These are phyloP conservation scores for Panurus biarmicus DNA, from an alignment of 2,113 vertebrate genomes.

Conservation along the genomic window DNA sequence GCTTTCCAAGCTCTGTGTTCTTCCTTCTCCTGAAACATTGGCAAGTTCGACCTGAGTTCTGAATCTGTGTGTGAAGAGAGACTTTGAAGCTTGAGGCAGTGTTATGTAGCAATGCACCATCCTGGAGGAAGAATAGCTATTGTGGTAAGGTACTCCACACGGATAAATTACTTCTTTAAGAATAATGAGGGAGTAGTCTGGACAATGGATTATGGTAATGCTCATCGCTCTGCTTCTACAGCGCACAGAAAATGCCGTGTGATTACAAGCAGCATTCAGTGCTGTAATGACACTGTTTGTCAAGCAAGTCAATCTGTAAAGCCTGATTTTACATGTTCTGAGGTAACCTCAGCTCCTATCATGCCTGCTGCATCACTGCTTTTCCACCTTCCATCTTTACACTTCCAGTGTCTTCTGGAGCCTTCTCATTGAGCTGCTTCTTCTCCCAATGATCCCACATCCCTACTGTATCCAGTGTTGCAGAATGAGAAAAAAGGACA, in stretches of 20 bases:
- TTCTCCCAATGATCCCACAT: background rate
- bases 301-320: background rate
- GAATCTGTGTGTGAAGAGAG: background rate
- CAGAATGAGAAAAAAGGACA: background rate
- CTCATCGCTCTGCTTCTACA: background rate
- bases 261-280: background rate
- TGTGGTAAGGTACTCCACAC: background rate
- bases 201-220: background rate
- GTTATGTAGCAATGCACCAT: background rate
- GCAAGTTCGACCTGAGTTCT: background rate
- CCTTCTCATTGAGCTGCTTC: background rate
- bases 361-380: background rate
- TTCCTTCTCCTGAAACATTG: background rate
- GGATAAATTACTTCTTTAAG: background rate
- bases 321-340: background rate
- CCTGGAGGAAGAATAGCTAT: background rate
- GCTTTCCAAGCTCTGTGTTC: background rate
- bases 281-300: background rate
- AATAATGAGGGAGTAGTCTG: background rate
- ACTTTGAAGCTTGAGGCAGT: background rate
- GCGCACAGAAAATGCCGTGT: background rate
- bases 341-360: background rate
- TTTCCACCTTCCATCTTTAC: background rate
- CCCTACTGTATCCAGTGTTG: background rate
- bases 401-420: background rate